These are phyloP conservation scores for Nothocercus nigrocapillus DNA, from an alignment of 2,113 vertebrate species.

Conservation along the genomic window DNA sequence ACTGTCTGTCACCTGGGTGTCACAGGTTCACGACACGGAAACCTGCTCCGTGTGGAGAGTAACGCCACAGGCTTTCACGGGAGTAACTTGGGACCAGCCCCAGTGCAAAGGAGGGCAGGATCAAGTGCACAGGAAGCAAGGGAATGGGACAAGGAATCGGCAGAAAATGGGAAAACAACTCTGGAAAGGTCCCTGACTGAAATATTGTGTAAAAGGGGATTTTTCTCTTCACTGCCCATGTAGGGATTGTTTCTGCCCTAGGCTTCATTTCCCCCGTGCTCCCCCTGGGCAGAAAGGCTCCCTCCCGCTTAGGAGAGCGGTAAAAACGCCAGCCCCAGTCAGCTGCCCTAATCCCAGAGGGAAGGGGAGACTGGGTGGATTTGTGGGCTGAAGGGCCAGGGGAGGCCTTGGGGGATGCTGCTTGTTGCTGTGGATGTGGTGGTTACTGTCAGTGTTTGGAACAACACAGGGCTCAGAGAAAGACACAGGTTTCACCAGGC, in stretches of 20 bases:
- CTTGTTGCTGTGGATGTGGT: background rate
- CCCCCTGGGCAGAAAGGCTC: background rate
- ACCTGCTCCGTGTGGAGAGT: background rate
- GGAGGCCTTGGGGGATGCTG: background rate
- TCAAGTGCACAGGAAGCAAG: background rate
- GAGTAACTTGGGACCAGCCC: rapidly evolving
- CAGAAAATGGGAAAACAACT: background rate
- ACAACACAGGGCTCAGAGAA: background rate
- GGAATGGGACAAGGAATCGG: background rate
- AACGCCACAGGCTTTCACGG: background rate
- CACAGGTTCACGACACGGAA: background rate
- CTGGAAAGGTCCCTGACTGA: background rate
- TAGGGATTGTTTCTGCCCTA: background rate
- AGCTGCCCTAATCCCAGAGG: background rate
- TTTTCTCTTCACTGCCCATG: background rate
- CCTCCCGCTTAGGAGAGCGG: background rate
- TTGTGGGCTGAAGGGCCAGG: background rate
- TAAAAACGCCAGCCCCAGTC: background rate
- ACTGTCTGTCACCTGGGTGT: too few relatives aligned
- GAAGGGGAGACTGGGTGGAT: background rate
- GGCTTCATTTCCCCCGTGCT: background rate
- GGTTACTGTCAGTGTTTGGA: background rate
- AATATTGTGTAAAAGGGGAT: background rate
- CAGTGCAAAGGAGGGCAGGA: background rate
- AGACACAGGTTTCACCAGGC: background rate